Conservation (phyloP, 2,888 invertebrate species). For the Diachrysia chrysitis region DNA sequence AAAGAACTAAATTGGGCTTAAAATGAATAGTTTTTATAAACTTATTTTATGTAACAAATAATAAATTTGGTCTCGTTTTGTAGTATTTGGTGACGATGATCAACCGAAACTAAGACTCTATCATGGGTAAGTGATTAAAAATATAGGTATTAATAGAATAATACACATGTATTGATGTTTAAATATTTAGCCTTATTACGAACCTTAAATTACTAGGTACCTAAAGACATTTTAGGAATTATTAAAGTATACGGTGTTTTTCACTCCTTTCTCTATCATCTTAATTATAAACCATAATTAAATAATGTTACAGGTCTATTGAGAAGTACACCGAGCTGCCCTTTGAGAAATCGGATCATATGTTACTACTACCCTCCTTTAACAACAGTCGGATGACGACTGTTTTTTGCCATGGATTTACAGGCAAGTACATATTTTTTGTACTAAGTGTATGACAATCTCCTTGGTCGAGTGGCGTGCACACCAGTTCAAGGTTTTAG, state of each 20-base stretch:
- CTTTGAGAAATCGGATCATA: slow-evolving; percentile 65
- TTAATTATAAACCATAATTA: background rate
- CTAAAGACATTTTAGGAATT: too few relatives aligned
- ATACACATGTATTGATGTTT: too few relatives aligned
- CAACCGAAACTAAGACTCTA: slow-evolving; percentile 69
- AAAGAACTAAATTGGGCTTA: background rate
- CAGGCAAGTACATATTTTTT: slow-evolving; percentile 72
- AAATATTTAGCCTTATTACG: too few relatives aligned
- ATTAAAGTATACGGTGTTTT: too few relatives aligned
- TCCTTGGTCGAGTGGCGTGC: too few relatives aligned
- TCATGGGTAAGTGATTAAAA: slow-evolving; percentile 56
- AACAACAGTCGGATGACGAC: slow-evolving; percentile 68
- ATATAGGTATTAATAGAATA: background rate
- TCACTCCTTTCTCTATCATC: too few relatives aligned
- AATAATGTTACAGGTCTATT: slow-evolving; percentile 69
- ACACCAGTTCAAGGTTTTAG: too few relatives aligned
- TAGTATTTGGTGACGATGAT: slow-evolving; percentile 64
- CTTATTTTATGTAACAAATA: too few relatives aligned
- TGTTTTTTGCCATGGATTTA: slow-evolving; percentile 79
- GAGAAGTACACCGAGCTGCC: slow-evolving; percentile 75
- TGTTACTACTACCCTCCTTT: slow-evolving; percentile 74
- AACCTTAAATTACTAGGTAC: too few relatives aligned
- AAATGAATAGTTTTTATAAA: too few relatives aligned
- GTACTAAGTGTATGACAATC: too few relatives aligned
- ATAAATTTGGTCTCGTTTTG: slow-evolving; percentile 38